These are phyloP conservation scores for Amiota mariae DNA, from an alignment of 2,888 invertebrate genomes.

Conservation along the genomic window DNA sequence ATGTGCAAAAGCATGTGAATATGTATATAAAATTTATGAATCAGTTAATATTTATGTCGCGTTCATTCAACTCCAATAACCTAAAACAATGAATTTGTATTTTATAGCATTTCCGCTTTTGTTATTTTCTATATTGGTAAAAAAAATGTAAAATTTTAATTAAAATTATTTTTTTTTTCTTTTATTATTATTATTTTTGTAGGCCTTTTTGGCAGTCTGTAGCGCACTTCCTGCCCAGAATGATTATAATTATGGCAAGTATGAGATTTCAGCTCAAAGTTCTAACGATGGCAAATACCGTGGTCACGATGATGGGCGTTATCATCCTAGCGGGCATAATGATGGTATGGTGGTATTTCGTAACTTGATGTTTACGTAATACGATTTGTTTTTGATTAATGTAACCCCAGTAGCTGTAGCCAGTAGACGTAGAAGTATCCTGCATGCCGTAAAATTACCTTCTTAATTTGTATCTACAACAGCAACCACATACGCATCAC, in stretches of 20 bases:
- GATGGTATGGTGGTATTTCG: slow-evolving; percentile 71
- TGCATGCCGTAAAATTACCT: neutral
- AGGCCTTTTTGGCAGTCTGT: slow-evolving; percentile 63
- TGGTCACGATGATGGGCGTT: slow-evolving; percentile 62
- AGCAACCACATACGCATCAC: neutral
- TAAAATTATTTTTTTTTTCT: slow-evolving; percentile 21
- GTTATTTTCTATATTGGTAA: neutral
- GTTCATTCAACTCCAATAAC: no score
- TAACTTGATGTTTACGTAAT: slow-evolving; percentile 30
- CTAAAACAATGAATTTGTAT: no score
- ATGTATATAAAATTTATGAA: no score
- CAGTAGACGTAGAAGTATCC: slow-evolving; percentile 8
- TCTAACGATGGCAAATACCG: slow-evolving; percentile 65
- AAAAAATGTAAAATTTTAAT: neutral
- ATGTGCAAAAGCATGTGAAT: no score
- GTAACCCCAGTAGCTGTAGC: slow-evolving; percentile 15
- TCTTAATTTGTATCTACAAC: neutral
- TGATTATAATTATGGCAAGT: slow-evolving; percentile 65
- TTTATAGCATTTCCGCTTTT: no score
- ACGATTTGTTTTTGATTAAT: slow-evolving; percentile 27
- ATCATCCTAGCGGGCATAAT: slow-evolving; percentile 55
- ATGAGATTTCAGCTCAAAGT: slow-evolving; percentile 60
- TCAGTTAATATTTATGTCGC: no score
- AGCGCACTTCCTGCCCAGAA: slow-evolving; percentile 56
- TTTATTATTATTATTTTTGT: slow-evolving; percentile 33